Evolutionary conservation across 2,888 invertebrate species (phyloP).

Genomic region (Phrixothrix hirtus): DNA sequence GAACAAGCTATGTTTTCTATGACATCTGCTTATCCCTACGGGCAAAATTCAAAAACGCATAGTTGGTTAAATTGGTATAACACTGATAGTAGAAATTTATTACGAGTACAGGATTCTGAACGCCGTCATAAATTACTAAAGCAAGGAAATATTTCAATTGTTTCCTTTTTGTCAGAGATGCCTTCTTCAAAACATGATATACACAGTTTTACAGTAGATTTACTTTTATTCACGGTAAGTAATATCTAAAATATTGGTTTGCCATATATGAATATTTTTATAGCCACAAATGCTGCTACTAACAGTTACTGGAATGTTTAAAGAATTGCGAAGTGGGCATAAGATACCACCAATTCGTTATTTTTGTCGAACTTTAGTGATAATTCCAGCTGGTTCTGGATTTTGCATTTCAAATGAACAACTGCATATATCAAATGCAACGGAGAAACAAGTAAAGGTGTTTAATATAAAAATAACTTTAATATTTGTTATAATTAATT

Average conservation of each 20-base stretch:
- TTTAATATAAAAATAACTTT: too few relatives aligned
- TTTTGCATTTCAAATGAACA: conserved; percentile 88
- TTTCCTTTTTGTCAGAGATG: conserved; percentile 79
- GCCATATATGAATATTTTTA: not conserved
- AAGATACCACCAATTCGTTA: conserved; percentile 63
- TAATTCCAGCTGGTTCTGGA: conserved; percentile 77
- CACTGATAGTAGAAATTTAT: conserved; percentile 68
- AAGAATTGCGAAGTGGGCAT: conserved; percentile 65
- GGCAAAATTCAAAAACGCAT: conserved; percentile 52
- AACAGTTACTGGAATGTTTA: conserved; percentile 84
- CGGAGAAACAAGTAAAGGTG: conserved; percentile 63
- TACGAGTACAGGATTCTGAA: conserved; percentile 64
- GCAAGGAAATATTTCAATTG: conserved; percentile 75
- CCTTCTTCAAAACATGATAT: conserved; percentile 87
- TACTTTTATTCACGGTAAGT: conserved; percentile 74
- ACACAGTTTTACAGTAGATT: conserved; percentile 86
- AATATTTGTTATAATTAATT: too few relatives aligned
- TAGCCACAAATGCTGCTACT: conserved; percentile 79
- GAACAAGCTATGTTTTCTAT: conserved; percentile 80
- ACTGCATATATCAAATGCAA: conserved; percentile 75
- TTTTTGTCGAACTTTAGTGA: conserved; percentile 77
- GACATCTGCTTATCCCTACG: conserved; percentile 62
- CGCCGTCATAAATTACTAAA: conserved; percentile 69
- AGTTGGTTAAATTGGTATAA: conserved; percentile 53
- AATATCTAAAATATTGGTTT: too few relatives aligned